Percentiles rank a stretch among this genome's conserved stretches.
Conservation (phyloP, 2,888 invertebrate species). For the Pantelozetes paolii region DNA sequence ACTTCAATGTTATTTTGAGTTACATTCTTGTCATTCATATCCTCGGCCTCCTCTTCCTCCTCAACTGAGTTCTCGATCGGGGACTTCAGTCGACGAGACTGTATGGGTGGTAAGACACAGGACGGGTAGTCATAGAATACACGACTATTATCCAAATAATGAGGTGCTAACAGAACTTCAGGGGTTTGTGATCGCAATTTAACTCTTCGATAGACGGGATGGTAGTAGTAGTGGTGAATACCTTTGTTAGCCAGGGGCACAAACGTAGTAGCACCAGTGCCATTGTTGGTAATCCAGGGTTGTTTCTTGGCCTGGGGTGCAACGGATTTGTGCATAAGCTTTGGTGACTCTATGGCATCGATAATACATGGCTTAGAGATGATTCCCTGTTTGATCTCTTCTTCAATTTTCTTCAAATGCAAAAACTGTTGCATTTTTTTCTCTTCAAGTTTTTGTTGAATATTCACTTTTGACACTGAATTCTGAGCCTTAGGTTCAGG, state of each 20-base stretch:
- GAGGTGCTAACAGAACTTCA: constrained; percentile 72
- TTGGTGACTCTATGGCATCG: constrained; percentile 50
- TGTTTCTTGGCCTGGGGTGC: constrained; percentile 65
- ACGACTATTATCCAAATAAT: constrained; percentile 61
- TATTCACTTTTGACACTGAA: constrained; percentile 71
- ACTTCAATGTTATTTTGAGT: not conserved
- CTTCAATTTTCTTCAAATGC: constrained; percentile 73
- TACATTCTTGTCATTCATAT: constrained; percentile 38
- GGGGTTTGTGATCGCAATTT: constrained; percentile 65
- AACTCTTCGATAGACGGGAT: constrained; percentile 43
- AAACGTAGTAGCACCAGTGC: constrained; percentile 18
- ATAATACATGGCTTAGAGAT: constrained; percentile 52
- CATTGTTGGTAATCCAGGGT: constrained; percentile 52
- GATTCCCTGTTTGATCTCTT: constrained; percentile 80
- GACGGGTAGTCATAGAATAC: constrained; percentile 55
- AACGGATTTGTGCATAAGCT: constrained; percentile 61
- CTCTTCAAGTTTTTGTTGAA: constrained; percentile 78
- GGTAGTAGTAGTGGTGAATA: constrained; percentile 43
- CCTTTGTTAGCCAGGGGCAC: constrained; percentile 44
- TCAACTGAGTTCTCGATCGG: constrained; percentile 43
- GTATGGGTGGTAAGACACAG: constrained; percentile 42
- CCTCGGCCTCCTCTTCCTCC: constrained; percentile 42
- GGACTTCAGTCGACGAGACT: constrained; percentile 37
- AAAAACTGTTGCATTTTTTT: constrained; percentile 82
- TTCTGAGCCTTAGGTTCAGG: not conserved